These are phyloP conservation scores for Lordiphosa collinella DNA, from an alignment of 1,140 invertebrate genomes.

Conservation along the genomic window DNA sequence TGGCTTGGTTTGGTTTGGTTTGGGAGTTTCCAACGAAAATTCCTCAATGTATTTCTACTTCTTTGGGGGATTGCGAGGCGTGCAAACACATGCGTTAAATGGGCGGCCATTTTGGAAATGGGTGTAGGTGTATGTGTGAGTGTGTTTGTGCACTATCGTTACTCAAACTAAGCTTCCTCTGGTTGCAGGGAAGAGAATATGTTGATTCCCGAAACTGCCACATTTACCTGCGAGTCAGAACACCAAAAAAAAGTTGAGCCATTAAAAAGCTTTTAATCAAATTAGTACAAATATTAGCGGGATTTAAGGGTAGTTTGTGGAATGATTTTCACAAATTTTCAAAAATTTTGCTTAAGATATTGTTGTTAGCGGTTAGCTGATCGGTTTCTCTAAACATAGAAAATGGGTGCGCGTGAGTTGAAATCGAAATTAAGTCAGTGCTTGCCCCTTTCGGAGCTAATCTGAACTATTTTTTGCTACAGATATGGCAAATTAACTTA, in stretches of 20 bases:
- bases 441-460: no score
- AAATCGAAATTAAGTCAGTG: no score
- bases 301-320: not conserved
- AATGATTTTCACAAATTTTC: not conserved
- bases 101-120: constrained; percentile 57
- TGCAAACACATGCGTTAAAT: constrained; percentile 74
- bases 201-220: constrained; percentile 22
- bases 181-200: constrained; percentile 31
- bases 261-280: constrained; percentile 77
- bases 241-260: constrained; percentile 49
- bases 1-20: constrained; percentile 6
- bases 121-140: constrained; percentile 1
- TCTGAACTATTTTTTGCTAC: no score
- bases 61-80: constrained; percentile 27
- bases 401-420: no score
- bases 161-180: constrained; percentile 57
- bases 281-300: constrained; percentile 68
- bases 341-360: no score
- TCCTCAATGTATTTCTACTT: constrained; percentile 33
- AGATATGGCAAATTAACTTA: no score
- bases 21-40: constrained; percentile 31
- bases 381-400: no score
- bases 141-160: constrained; percentile 48
- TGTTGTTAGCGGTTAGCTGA: no score
- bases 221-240: constrained; percentile 50